Conservation (phyloP, 2,113 vertebrate genomes). For the Callopanchax toddi region DNA sequence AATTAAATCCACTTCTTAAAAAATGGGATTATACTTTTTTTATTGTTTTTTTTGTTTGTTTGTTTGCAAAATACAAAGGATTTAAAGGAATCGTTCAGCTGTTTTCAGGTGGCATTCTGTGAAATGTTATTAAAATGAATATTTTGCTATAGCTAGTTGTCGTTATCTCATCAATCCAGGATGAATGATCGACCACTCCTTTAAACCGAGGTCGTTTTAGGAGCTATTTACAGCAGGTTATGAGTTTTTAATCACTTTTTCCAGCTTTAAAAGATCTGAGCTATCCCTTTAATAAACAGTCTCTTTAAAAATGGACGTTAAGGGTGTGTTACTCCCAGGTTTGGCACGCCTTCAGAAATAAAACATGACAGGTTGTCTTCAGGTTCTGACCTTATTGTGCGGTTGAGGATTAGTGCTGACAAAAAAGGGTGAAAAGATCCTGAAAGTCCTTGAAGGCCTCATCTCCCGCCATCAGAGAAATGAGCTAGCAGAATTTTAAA, state of each 20-base stretch:
- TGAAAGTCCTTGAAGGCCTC: conserved; percentile 68
- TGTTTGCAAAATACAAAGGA: conserved; percentile 34
- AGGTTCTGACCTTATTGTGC: conserved; percentile 35
- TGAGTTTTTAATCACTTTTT: too few species aligned
- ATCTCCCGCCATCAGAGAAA: conserved; percentile 35
- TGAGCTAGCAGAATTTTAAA: conserved; percentile 29
- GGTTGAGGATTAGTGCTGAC: conserved; percentile 57
- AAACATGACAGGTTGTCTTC: conserved; percentile 35
- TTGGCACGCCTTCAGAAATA: conserved; percentile 53
- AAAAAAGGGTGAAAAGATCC: conserved; percentile 47
- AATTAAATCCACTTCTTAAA: conserved; percentile 20
- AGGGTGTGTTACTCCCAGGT: conserved; percentile 34
- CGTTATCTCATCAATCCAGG: too few species aligned
- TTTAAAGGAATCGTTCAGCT: background rate
- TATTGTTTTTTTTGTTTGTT: too few species aligned
- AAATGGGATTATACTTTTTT: conserved; percentile 31
- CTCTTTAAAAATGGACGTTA: conserved; percentile 32
- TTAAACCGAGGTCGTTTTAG: too few species aligned
- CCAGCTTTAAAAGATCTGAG: too few species aligned
- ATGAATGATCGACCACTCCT: too few species aligned
- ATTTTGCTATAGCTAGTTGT: too few species aligned
- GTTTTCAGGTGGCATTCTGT: too few species aligned
- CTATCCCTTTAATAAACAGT: conserved; percentile 3
- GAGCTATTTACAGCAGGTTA: too few species aligned
- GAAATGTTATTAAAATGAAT: too few species aligned